Evolutionary conservation across 1,140 invertebrate genomes (phyloP), one percentile per base, ranked within the genome.

Genomic region (Lepidurus arcticus): DNA sequence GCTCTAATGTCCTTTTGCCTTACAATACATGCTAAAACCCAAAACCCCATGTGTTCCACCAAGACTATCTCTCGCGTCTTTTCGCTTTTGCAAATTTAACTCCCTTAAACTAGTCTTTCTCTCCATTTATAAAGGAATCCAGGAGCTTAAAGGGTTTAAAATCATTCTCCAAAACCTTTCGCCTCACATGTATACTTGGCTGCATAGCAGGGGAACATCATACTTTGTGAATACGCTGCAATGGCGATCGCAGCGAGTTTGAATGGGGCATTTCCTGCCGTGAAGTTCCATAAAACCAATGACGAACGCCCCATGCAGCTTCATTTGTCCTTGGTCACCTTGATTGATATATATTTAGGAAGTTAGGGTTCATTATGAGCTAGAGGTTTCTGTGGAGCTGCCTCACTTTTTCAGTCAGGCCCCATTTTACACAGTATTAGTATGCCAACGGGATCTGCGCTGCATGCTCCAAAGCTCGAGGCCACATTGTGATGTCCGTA

Each of bases 1-100:
- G 53, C 21, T 65, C 53, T 65, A 65, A 65, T 65, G 53, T 65
- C 53, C 53, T 65, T 65, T 65, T 65, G 21, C 53, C 53, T 65
- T 65, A 65, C 53, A 13, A 65, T 65, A 21, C 53, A 9, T n/a
- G 53, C 21, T 16, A 13, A 65, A 21, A 7, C 13, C 53, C 53
- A 1, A 11, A 65, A 16, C 53, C 53, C 53, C 53, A 16, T 65
- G 53, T 65, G 53, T 65, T 65, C 53, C 53, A 4, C 53, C 53
- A 65, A 65, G 53, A 65, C 21, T 21, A 2, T 65, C 53, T 16
- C 53, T 65, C 53, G 6, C 16, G 13, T n/a, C 53, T 21, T 65
- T 65, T 9, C 13, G 34, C 34, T 34, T 26, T 21, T 65, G 8
- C 53, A 7, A 65, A 7, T 9, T 9, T 7, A 7, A 65, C 8